Percentiles rank a stretch among this genome's conserved stretches.
phyloP scores from a whole-genome alignment of 2,797 vertebrate genomes.

The Serranus cabrilla region DNA sequence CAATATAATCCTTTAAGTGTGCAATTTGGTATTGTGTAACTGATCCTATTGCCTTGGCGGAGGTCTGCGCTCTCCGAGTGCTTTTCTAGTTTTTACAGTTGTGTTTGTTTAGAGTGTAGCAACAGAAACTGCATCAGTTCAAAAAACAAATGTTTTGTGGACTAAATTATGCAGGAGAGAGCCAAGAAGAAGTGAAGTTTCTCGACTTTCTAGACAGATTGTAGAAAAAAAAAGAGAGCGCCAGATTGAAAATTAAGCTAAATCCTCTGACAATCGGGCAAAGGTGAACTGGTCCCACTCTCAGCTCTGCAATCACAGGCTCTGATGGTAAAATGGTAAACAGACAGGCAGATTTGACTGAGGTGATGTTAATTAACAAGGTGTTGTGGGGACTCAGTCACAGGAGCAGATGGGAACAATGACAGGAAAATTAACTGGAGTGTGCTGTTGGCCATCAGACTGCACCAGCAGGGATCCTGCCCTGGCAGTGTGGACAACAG shows the following conservation, averaged over 20 bases:
- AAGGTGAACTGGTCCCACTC: neutral
- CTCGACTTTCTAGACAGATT: neutral
- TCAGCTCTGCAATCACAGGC: neutral
- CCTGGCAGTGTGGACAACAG: neutral
- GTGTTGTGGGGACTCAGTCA: slow-evolving; percentile 22
- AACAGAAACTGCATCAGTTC: no score
- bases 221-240: neutral
- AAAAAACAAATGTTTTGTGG: no score
- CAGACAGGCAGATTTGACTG: neutral
- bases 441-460: slow-evolving; percentile 18
- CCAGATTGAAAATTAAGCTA: neutral
- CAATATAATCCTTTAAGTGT: no score
- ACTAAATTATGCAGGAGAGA: neutral
- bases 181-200: neutral
- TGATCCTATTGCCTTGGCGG: no score
- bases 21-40: no score
- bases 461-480: slow-evolving; percentile 32
- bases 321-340: slow-evolving; percentile 3
- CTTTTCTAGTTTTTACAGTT: no score
- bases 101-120: no score
- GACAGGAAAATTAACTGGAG: slow-evolving; percentile 26
- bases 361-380: slow-evolving; percentile 39
- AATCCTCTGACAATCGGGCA: no score
- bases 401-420: slow-evolving; percentile 49
- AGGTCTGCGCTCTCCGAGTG: no score